Evolutionary conservation across 2,888 invertebrate species (phyloP).

Genomic region (Phanerotoma sp.): DNA sequence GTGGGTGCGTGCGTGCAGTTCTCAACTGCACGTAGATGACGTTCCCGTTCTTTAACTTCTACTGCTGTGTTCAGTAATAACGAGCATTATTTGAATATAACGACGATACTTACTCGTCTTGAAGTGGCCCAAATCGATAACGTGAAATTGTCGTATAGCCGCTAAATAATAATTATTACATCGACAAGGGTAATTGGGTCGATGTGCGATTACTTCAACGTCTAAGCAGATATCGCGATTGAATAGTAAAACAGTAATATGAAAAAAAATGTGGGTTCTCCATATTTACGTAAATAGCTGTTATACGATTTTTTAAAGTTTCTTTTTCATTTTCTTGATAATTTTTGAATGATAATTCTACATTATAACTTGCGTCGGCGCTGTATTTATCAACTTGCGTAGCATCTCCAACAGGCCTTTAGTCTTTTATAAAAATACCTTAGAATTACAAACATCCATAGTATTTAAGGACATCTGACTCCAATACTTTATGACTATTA

Average conservation of each 20-base stretch:
- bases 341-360: background rate
- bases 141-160: conserved; percentile 10
- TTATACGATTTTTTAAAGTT: no score
- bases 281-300: conserved; percentile 1
- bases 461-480: background rate
- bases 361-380: background rate
- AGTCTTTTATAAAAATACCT: background rate
- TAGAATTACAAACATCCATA: background rate
- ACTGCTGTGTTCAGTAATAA: conserved; percentile 3
- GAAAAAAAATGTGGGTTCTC: no score
- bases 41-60: background rate
- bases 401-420: background rate
- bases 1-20: conserved; percentile 8
- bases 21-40: background rate
- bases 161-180: conserved; percentile 32
- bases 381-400: background rate
- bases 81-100: conserved; percentile 1
- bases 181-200: conserved; percentile 33
- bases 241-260: conserved; percentile 1
- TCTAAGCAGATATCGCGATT: conserved; percentile 3
- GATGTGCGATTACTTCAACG: conserved; percentile 8
- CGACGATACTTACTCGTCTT: background rate
- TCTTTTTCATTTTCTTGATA: conserved; percentile 2
- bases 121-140: conserved; percentile 16
- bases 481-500: background rate